Percentiles rank a stretch among this genome's conserved stretches.
phyloP scores from a whole-genome alignment of 2,113 vertebrate species.

The Neolamprologus toae region DNA sequence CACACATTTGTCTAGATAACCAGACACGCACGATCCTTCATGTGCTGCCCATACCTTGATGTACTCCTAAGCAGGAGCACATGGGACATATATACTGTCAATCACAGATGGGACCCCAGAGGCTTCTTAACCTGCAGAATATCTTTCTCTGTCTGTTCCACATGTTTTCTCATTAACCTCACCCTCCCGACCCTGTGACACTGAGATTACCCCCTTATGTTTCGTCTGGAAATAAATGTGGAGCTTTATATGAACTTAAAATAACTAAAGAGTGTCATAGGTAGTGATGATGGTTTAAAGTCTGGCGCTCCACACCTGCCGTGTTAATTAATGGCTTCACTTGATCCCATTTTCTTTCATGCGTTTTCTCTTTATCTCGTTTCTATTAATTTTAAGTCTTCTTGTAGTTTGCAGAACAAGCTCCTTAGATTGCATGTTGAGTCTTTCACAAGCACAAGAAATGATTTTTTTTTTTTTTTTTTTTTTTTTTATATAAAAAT shows the following conservation, averaged over 20 bases:
- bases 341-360: neutral
- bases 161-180: neutral
- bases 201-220: neutral
- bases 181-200: neutral
- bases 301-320: neutral
- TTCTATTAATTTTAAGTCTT: neutral
- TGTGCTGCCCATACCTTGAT: neutral
- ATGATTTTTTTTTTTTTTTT: neutral
- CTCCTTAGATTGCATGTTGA: neutral
- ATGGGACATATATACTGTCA: neutral
- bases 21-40: neutral
- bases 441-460: neutral
- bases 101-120: neutral
- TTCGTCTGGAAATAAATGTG: slow-evolving; percentile 6
- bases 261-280: neutral
- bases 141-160: neutral
- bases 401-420: neutral
- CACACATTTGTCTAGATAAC: neutral
- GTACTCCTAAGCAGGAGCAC: neutral
- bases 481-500: no score
- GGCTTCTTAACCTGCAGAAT: neutral
- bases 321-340: neutral
- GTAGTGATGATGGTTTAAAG: neutral
- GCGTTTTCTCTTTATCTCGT: neutral
- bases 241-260: neutral